A percentile compares a stretch with the other conserved stretches of the same genome.
These are phyloP conservation scores for Ptilodon capucinus DNA, from an alignment of 2,888 invertebrate genomes.

Conservation along the genomic window DNA sequence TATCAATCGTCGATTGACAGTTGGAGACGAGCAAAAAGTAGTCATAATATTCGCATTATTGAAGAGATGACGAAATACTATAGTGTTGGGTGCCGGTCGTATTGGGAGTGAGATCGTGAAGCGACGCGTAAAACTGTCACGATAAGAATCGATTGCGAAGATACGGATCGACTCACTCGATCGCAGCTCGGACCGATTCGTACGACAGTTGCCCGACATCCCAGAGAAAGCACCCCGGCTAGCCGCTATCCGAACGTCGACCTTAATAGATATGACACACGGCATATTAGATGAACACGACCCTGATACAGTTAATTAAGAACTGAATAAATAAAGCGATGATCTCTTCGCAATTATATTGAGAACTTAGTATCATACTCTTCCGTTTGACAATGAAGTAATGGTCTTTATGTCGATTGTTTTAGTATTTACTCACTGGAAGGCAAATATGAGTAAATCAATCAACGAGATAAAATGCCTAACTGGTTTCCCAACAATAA, in stretches of 20 bases:
- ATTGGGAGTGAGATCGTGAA: conserved; percentile 59
- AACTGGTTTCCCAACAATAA: no score
- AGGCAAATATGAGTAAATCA: background rate
- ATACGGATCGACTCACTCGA: conserved; percentile 63
- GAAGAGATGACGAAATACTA: conserved; percentile 23
- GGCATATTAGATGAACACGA: conserved; percentile 29
- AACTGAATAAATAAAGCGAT: conserved; percentile 41
- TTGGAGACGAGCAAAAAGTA: conserved; percentile 19
- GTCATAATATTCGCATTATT: conserved; percentile 20
- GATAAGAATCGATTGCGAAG: conserved; percentile 72
- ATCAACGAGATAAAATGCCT: conserved; percentile 5
- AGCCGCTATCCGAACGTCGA: conserved; percentile 33
- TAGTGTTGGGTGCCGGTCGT: conserved; percentile 40
- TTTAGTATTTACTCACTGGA: background rate
- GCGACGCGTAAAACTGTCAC: conserved; percentile 75
- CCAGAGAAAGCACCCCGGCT: conserved; percentile 52
- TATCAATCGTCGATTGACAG: conserved; percentile 25
- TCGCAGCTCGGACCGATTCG: conserved; percentile 48
- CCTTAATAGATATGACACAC: conserved; percentile 46
- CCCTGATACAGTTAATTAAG: conserved; percentile 30
- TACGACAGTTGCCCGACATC: conserved; percentile 59
- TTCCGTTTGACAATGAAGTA: conserved; percentile 23
- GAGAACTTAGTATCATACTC: conserved; percentile 29
- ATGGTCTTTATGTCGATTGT: conserved; percentile 21
- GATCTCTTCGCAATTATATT: conserved; percentile 39